A percentile compares a stretch with the other conserved stretches of the same genome.
phyloP scores from a whole-genome alignment of 2,113 vertebrate species.

The Erpornis zantholeuca region DNA sequence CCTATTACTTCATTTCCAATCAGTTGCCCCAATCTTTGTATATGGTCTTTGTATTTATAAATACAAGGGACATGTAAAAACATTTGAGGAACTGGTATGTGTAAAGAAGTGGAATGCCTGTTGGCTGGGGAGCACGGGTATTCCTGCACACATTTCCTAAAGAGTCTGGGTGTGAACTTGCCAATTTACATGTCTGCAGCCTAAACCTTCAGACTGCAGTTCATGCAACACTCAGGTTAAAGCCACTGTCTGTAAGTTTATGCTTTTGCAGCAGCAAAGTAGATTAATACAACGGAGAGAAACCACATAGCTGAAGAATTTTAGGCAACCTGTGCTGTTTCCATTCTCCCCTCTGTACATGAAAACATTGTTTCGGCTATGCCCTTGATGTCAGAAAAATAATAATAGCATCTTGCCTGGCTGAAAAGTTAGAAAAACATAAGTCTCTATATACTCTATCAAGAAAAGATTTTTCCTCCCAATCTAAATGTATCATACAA shows the following conservation, averaged over 20 bases:
- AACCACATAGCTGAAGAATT: not conserved
- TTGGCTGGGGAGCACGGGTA: not conserved
- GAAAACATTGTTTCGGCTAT: not conserved
- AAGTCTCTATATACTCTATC: not conserved
- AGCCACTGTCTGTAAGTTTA: not conserved
- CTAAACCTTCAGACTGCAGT: not conserved
- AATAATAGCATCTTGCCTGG: not conserved
- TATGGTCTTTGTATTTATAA: not conserved
- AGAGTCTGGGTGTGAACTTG: not conserved
- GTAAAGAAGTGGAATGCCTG: not conserved
- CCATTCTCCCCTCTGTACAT: not conserved
- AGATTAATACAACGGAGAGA: not conserved
- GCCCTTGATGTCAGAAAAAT: not conserved
- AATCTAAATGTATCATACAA: not conserved
- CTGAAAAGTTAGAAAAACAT: not conserved
- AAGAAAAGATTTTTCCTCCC: not conserved
- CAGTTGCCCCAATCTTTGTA: not conserved
- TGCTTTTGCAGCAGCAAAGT: not conserved
- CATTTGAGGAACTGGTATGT: not conserved
- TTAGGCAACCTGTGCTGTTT: not conserved
- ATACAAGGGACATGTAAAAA: not conserved
- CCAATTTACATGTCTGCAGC: not conserved
- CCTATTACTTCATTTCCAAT: not conserved
- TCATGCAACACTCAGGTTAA: not conserved
- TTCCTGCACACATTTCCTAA: not conserved